A percentile compares a stretch with the other conserved stretches of the same genome.
These are phyloP conservation scores for Drosophila bifasciata DNA, from an alignment of 1,140 invertebrate genomes.

Conservation along the genomic window DNA sequence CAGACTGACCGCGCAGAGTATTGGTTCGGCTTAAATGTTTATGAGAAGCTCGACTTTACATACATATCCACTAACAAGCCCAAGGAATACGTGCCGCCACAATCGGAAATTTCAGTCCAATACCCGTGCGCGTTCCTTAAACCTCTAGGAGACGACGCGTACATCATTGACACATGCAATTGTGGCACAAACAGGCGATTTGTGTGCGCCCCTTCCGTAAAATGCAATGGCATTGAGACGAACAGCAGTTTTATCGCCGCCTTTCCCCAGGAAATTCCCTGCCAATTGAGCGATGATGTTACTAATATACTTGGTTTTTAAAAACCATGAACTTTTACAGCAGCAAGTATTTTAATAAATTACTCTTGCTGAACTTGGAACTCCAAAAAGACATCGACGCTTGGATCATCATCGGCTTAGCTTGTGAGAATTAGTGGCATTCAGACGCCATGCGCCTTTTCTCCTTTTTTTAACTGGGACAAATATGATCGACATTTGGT, in stretches of 20 bases:
- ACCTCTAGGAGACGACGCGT: neutral
- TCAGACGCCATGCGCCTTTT: constrained; percentile 4
- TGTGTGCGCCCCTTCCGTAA: constrained; percentile 9
- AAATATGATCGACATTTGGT: constrained; percentile 66
- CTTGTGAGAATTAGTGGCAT: neutral
- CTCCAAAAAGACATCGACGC: neutral
- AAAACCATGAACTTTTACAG: too few relatives aligned
- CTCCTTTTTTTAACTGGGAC: constrained; percentile 40
- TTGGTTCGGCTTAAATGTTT: constrained; percentile 36
- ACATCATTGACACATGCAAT: neutral
- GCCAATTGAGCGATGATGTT: neutral
- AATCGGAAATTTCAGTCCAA: neutral
- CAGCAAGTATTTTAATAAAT: too few relatives aligned
- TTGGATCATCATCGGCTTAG: neutral
- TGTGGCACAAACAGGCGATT: constrained; percentile 19
- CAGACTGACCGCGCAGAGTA: neutral
- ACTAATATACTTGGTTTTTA: neutral
- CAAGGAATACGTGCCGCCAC: neutral
- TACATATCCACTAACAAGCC: constrained; percentile 4
- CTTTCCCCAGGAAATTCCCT: neutral
- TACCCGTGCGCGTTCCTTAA: constrained; percentile 26
- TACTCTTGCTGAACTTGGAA: too few relatives aligned
- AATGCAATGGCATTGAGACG: constrained; percentile 24
- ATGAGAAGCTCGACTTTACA: constrained; percentile 17
- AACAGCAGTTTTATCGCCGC: neutral